A percentile compares a stretch with the other conserved stretches of the same genome.
These are phyloP conservation scores for Cerceris rybyensis DNA, from an alignment of 2,888 invertebrate species.

Conservation along the genomic window DNA sequence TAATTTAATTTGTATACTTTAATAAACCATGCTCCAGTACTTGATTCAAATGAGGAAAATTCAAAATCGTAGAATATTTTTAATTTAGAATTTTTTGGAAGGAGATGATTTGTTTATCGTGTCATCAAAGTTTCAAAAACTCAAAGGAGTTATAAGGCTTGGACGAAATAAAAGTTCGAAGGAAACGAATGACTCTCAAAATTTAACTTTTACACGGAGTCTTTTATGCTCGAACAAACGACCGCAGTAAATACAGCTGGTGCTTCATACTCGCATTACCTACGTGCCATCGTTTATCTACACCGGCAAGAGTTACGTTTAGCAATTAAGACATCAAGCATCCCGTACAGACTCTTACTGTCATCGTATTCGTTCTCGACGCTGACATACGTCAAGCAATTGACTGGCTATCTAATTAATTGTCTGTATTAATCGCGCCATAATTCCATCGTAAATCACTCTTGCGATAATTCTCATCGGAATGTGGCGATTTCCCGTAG, in stretches of 20 bases:
- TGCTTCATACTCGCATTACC: slow-evolving; percentile 5
- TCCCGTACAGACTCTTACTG: slow-evolving; percentile 15
- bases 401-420: slow-evolving; percentile 51
- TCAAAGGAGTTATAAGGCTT: no score
- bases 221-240: slow-evolving; percentile 14
- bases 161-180: no score
- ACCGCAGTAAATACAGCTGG: slow-evolving; percentile 20
- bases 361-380: slow-evolving; percentile 17
- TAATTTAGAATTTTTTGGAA: no score
- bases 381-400: slow-evolving; percentile 27
- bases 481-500: neutral
- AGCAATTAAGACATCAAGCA: slow-evolving; percentile 51
- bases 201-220: slow-evolving; percentile 3
- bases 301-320: slow-evolving; percentile 21
- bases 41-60: no score
- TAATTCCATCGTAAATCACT: slow-evolving; percentile 35
- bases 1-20: no score
- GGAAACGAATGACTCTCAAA: neutral
- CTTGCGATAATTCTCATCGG: neutral
- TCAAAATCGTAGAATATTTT: no score
- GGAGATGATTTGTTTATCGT: no score
- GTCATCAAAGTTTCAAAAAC: no score
- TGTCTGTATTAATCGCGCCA: slow-evolving; percentile 46
- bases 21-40: no score
- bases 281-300: slow-evolving; percentile 9